Percentiles rank a stretch among this genome's conserved stretches.
phyloP scores from a whole-genome alignment of 1,140 invertebrate genomes.

The Pogonomyrmex californicus region DNA sequence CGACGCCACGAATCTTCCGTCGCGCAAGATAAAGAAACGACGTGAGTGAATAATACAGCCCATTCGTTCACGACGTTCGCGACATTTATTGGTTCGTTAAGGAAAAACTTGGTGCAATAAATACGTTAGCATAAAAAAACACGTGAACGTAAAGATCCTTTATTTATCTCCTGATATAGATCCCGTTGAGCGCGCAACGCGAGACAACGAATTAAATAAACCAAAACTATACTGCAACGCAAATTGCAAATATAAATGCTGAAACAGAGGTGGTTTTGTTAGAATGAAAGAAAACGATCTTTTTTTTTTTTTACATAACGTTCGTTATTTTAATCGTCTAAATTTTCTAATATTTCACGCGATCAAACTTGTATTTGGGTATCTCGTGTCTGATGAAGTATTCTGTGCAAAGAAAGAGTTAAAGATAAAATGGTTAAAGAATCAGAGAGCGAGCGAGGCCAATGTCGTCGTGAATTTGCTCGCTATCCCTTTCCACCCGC shows the following conservation, averaged over 20 bases:
- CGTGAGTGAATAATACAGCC: slow-evolving; percentile 41
- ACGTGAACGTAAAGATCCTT: background rate
- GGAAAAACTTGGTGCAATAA: slow-evolving; percentile 17
- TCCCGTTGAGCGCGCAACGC: background rate
- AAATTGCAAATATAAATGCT: background rate
- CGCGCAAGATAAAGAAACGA: slow-evolving; percentile 38
- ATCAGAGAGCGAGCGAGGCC: background rate
- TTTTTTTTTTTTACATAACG: background rate
- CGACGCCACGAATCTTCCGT: slow-evolving; percentile 33
- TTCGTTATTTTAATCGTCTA: background rate
- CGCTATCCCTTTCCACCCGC: slow-evolving; percentile 35
- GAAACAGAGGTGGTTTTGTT: background rate
- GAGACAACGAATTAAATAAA: slow-evolving; percentile 1
- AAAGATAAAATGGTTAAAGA: slow-evolving; percentile 16
- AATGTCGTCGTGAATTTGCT: slow-evolving; percentile 47
- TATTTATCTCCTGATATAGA: background rate
- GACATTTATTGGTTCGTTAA: slow-evolving; percentile 40
- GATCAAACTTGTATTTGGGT: background rate
- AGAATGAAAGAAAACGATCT: background rate
- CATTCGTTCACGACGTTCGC: background rate
- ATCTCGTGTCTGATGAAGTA: background rate
- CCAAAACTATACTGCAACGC: background rate
- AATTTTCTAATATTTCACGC: slow-evolving; percentile 1
- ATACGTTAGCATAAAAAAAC: slow-evolving; percentile 21
- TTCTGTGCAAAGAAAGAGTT: background rate